Conservation (phyloP, 1,140 invertebrate species). For the Brachionus koreanus region DNA sequence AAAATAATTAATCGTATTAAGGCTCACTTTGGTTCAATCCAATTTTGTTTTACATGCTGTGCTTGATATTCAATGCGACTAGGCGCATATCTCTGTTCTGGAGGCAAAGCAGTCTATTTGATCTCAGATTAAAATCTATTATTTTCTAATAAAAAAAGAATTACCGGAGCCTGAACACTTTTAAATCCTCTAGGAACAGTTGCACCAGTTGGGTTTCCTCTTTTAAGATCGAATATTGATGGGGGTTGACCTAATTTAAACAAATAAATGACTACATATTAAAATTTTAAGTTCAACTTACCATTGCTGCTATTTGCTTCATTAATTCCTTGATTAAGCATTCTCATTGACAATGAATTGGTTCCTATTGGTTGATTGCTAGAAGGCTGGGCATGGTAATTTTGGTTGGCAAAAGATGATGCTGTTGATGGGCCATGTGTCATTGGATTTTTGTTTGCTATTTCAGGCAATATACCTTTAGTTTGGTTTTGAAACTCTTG, state of each 20-base stretch:
- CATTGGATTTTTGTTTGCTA: neutral
- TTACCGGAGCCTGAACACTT: slow-evolving; percentile 40
- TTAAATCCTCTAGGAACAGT: slow-evolving; percentile 27
- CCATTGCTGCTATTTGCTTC: slow-evolving; percentile 15
- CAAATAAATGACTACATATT: neutral
- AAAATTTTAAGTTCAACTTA: neutral
- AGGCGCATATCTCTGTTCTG: slow-evolving; percentile 20
- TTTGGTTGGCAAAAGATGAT: neutral
- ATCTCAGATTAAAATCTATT: neutral
- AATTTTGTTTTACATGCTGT: slow-evolving; percentile 36
- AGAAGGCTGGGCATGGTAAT: neutral
- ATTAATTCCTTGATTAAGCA: slow-evolving; percentile 26
- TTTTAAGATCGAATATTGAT: slow-evolving; percentile 4
- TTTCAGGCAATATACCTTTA: slow-evolving; percentile 10
- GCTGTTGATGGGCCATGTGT: neutral
- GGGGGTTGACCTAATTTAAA: slow-evolving; percentile 6
- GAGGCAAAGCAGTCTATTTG: neutral
- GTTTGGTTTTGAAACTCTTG: slow-evolving; percentile 44
- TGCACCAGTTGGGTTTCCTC: slow-evolving; percentile 22
- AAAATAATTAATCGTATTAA: neutral
- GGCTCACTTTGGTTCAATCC: slow-evolving; percentile 37
- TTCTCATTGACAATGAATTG: neutral
- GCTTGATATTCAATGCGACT: slow-evolving; percentile 17
- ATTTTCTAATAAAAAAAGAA: neutral
- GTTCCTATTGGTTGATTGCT: neutral